Evolutionary conservation across 2,888 invertebrate genomes (phyloP).

Genomic region (Diachrysia chrysitis): DNA sequence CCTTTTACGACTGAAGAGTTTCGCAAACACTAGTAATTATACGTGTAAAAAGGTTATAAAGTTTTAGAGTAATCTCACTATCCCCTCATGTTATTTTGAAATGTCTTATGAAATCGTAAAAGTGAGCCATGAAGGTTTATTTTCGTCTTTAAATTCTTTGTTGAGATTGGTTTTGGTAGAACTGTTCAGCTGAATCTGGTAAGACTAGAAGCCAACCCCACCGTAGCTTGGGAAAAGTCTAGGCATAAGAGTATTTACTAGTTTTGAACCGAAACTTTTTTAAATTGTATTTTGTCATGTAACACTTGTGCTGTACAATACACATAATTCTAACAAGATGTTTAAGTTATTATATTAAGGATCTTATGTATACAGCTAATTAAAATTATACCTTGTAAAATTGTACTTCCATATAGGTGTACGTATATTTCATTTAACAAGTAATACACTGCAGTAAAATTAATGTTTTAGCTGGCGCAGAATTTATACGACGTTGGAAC

Average conservation of each 20-base stretch:
- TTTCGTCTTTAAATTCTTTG: constrained; percentile 1
- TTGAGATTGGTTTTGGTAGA: not conserved
- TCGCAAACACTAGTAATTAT: constrained; percentile 75
- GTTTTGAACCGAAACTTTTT: no score
- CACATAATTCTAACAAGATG: no score
- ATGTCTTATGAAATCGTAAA: constrained; percentile 64
- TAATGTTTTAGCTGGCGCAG: constrained; percentile 59
- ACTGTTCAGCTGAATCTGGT: not conserved
- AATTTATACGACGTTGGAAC: constrained; percentile 51
- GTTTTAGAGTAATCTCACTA: constrained; percentile 51
- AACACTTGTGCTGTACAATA: no score
- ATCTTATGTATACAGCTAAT: constrained; percentile 25
- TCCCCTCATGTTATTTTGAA: constrained; percentile 57
- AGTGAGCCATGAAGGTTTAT: constrained; percentile 33
- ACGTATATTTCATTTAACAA: constrained; percentile 51
- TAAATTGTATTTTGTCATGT: no score
- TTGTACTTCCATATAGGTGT: constrained; percentile 30
- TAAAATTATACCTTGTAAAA: constrained; percentile 51
- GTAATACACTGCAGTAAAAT: constrained; percentile 58
- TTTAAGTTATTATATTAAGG: not conserved
- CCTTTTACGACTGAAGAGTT: constrained; percentile 71
- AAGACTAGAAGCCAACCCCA: no score
- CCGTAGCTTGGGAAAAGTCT: no score
- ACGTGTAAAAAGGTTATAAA: constrained; percentile 66
- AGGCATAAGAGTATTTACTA: no score